Evolutionary conservation across 2,888 invertebrate genomes (phyloP).

Genomic region (Anagyrus pseudococci): DNA sequence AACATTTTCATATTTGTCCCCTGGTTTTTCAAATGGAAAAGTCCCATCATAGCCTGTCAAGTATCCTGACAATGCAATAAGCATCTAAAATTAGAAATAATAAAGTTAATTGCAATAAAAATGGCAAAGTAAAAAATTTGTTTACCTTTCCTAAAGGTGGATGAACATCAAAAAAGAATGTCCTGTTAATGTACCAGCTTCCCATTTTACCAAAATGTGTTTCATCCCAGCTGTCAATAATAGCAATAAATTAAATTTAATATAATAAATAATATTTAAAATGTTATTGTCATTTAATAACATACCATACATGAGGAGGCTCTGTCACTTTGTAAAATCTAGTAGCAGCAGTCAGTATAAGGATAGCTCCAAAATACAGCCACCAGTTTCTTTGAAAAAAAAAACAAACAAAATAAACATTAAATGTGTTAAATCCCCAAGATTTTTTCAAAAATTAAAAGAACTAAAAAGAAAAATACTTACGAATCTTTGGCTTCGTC

Average conservation of each 20-base stretch:
- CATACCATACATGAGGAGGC: conserved; percentile 94
- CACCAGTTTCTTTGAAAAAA: conserved; percentile 67
- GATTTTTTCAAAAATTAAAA: neutral
- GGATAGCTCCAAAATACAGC: conserved; percentile 71
- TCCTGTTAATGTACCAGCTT: conserved; percentile 96
- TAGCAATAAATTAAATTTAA: conserved; percentile 4
- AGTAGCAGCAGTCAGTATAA: conserved; percentile 74
- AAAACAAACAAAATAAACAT: too few species aligned
- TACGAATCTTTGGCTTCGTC: conserved; percentile 12
- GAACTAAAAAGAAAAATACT: conserved; percentile 5
- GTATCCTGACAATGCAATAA: conserved; percentile 90
- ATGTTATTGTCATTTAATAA: conserved; percentile 37
- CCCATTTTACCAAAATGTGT: conserved; percentile 99
- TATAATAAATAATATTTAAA: neutral
- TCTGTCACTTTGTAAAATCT: conserved; percentile 89
- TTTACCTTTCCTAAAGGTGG: conserved; percentile 96
- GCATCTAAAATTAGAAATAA: conserved; percentile 74
- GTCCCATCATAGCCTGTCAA: conserved; percentile 93
- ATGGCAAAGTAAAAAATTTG: conserved; percentile 12
- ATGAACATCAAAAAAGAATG: conserved; percentile 98
- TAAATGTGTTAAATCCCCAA: too few species aligned
- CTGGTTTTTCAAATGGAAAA: conserved; percentile 94
- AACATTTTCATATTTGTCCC: conserved; percentile 90
- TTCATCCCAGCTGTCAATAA: conserved; percentile 87
- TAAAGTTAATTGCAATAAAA: conserved; percentile 6